These are phyloP conservation scores for Nomada fucata DNA, from an alignment of 2,888 invertebrate species.

Conservation along the genomic window DNA sequence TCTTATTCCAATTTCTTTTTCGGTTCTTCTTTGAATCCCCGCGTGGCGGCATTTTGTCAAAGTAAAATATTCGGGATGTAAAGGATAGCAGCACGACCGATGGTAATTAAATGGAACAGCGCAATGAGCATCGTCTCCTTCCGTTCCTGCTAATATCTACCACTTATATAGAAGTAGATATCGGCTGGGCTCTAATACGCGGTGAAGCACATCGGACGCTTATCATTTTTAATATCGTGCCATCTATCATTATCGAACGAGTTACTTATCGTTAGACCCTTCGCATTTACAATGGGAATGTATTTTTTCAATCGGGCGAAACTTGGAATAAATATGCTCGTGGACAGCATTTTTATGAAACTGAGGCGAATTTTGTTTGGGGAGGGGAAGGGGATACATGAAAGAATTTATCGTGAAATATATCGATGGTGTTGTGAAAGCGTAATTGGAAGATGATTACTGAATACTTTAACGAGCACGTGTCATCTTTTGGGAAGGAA, in stretches of 20 bases:
- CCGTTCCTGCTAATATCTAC: background rate
- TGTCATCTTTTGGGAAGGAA: too few relatives aligned
- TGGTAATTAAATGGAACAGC: conserved; percentile 24
- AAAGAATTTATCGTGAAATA: too few relatives aligned
- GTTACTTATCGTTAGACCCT: background rate
- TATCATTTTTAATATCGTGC: conserved; percentile 46
- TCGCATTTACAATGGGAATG: too few relatives aligned
- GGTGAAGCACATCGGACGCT: background rate
- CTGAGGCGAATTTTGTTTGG: too few relatives aligned
- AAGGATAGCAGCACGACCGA: conserved; percentile 15
- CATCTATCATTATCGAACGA: background rate
- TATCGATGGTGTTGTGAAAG: too few relatives aligned
- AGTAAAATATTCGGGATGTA: conserved; percentile 9
- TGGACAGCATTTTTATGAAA: too few relatives aligned
- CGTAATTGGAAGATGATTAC: too few relatives aligned
- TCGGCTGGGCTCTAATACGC: background rate
- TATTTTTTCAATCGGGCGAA: background rate
- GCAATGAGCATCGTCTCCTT: conserved; percentile 32
- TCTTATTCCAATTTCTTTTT: background rate
- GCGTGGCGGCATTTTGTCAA: background rate
- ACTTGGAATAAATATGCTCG: background rate
- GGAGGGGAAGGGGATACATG: accelerated
- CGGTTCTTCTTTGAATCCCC: too few relatives aligned
- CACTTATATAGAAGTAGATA: background rate
- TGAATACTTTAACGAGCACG: too few relatives aligned